phyloP scores from a whole-genome alignment of 1,140 invertebrate species.

The Parasteatoda tepidariorum region DNA sequence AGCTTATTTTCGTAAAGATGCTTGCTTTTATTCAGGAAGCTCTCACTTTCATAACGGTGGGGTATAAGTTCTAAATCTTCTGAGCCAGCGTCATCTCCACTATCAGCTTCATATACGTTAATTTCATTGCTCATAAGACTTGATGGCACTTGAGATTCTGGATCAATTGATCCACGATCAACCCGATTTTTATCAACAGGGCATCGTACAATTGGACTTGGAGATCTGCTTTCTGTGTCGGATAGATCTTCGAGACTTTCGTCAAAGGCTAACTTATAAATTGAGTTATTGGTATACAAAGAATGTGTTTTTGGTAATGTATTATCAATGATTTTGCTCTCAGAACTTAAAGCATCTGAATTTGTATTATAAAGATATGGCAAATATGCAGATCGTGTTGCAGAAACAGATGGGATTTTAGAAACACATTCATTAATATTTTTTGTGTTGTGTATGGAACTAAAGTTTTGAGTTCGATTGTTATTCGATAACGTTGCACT shows the following conservation, averaged over 20 bases:
- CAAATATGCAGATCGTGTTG: conserved; percentile 1
- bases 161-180: too few species aligned
- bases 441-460: background rate
- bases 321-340: conserved; percentile 39
- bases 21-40: conserved; percentile 14
- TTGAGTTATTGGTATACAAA: conserved; percentile 30
- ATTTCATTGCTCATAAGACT: conserved; percentile 55
- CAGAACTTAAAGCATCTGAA: conserved; percentile 24
- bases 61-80: conserved; percentile 62
- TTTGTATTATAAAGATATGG: background rate
- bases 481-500: background rate
- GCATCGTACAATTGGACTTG: too few species aligned
- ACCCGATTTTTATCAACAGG: too few species aligned
- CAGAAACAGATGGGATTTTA: background rate
- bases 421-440: background rate
- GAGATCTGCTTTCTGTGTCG: conserved; percentile 5
- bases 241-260: conserved; percentile 44
- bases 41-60: conserved; percentile 59
- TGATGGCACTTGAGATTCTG: conserved; percentile 19
- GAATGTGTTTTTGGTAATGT: background rate
- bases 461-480: background rate
- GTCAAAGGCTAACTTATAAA: conserved; percentile 58
- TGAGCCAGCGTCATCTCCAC: conserved; percentile 59
- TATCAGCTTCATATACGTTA: conserved; percentile 59
- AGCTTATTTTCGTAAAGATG: conserved; percentile 61